Base-by-base conservation (phyloP, 2,797 vertebrate species). In the Hippocampus kuda region DNA sequence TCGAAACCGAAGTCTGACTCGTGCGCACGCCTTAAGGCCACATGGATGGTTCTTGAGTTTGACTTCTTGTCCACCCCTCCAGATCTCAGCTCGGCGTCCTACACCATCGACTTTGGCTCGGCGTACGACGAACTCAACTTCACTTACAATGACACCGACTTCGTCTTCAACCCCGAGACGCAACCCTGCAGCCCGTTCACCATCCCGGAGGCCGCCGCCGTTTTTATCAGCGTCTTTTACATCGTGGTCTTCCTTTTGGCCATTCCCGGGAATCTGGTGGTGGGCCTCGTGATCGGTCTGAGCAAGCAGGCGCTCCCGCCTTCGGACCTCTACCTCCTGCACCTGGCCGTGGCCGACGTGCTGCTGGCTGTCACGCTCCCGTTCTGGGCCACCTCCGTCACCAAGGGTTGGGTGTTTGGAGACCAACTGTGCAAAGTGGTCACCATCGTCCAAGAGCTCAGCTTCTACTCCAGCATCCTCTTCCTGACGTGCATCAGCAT, bases 401-500 rank as follows among this genome's bases (percentile, higher is more conserved):
- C 72, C 0, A 16, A 0, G 11, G 89, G 89, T 24, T 92, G 91
- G 91, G 59, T 90, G 64, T 91, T 92, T 5, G 90, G 90, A 15
- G 82, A 89, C 22, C 27, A 20, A 54, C 26, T 83, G 79, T 92
- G 91, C 74, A 91, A 91, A 72, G 54, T 87, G 0, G 18, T 88
- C 66, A 85, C 86, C 4, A 1, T 90, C 41, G 22, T 87, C n/a
- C 88, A 89, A 66, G 90, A 91, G 71, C 74, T 89, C 1, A 92
- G 90, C 75, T 90, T 91, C 83, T 90, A 89, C 83, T 78, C 88
- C 0, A 91, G 89, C 74, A 89, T 91, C 18, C 86, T 92, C 68
- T 88, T 92, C 75, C 81, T 92, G 63, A 85, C 83, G 0, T 89
- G 86, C 81, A 92, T 92, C 75, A 91, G 91, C 15, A 57, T 91